Conservation (phyloP, 2,797 vertebrate species). For the Rhinogobio ventralis region DNA sequence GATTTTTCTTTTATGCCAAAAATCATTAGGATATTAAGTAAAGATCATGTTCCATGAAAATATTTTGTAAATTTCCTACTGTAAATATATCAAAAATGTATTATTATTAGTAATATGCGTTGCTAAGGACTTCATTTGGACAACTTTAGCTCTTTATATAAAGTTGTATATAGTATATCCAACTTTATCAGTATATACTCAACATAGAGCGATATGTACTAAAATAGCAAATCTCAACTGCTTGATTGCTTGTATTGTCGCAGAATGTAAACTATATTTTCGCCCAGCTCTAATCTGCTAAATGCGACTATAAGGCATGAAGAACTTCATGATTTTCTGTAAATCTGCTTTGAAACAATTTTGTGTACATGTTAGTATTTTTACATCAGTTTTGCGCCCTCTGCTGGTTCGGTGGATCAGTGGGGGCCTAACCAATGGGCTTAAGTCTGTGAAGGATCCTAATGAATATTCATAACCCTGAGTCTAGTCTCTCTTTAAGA, state of each 20-base stretch:
- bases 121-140: too few species aligned
- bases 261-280: background rate
- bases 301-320: background rate
- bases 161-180: background rate
- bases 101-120: too few species aligned
- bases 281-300: background rate
- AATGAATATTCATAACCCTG: slow-evolving; percentile 20
- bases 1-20: too few species aligned
- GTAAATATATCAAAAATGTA: too few species aligned
- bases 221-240: background rate
- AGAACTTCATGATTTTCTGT: background rate
- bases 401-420: slow-evolving; percentile 3
- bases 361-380: background rate
- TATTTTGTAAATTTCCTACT: too few species aligned
- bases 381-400: background rate
- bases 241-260: background rate
- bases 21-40: too few species aligned
- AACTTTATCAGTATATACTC: background rate
- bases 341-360: background rate
- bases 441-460: slow-evolving; percentile 5
- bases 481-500: slow-evolving; percentile 8
- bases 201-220: too few species aligned
- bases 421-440: background rate
- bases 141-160: background rate
- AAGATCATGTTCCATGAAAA: too few species aligned